Percentiles rank a stretch among this genome's conserved stretches.
Conservation (phyloP, 2,888 invertebrate species). For the Teinopalpus imperialis region DNA sequence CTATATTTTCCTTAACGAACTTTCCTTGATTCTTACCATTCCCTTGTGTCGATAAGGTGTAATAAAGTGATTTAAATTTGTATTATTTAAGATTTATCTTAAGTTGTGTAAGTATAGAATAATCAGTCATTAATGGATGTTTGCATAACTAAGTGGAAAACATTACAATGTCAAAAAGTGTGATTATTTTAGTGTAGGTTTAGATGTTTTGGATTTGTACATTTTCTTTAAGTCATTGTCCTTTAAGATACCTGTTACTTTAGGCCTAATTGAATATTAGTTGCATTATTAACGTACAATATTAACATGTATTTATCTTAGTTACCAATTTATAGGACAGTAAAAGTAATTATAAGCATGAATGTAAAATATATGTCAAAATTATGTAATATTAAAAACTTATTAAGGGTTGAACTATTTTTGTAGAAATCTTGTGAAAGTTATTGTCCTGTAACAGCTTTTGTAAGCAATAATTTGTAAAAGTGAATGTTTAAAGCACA, state of each 20-base stretch:
- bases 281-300: constrained; percentile 1
- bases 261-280: constrained; percentile 3
- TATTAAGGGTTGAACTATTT: constrained; percentile 16
- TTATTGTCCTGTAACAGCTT: constrained; percentile 5
- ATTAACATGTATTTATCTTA: constrained; percentile 19
- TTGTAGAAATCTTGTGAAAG: constrained; percentile 14
- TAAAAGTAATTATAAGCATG: constrained; percentile 10
- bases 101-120: constrained; percentile 68
- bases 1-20: constrained; percentile 74
- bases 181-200: constrained; percentile 77
- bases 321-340: constrained; percentile 19
- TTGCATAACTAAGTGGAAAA: constrained; percentile 73
- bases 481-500: neutral
- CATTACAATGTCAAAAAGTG: constrained; percentile 81
- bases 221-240: constrained; percentile 75
- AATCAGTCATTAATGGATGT: constrained; percentile 75
- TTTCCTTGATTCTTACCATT: constrained; percentile 71
- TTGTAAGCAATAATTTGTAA: constrained; percentile 18
- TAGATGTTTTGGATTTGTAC: constrained; percentile 64
- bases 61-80: constrained; percentile 68
- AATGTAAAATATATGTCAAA: constrained; percentile 17
- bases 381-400: constrained; percentile 10
- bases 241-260: constrained; percentile 11
- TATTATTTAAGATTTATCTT: constrained; percentile 57
- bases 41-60: constrained; percentile 74